A percentile compares a stretch with the other conserved stretches of the same genome.
Conservation (phyloP, 2,888 invertebrate species). For the Carabus problematicus region DNA sequence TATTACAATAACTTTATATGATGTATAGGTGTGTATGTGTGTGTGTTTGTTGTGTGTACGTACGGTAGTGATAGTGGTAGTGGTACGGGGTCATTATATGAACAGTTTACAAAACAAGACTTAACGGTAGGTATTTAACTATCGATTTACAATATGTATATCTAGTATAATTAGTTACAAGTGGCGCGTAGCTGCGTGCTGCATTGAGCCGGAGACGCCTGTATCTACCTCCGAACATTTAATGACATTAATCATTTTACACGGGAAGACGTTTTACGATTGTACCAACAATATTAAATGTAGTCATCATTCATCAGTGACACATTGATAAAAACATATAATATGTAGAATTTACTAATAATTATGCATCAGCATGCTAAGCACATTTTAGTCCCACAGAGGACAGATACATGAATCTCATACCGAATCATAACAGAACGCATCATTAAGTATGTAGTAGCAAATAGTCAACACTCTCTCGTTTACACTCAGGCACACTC, state of each 20-base stretch:
- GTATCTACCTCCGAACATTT: constrained; percentile 30
- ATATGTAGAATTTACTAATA: constrained; percentile 22
- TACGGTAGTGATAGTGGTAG: constrained; percentile 1
- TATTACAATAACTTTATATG: too few relatives aligned
- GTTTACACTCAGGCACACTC: constrained; percentile 36
- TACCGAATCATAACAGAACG: neutral
- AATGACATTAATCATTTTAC: constrained; percentile 48
- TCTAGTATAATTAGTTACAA: constrained; percentile 19
- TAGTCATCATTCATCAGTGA: constrained; percentile 39
- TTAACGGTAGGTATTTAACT: constrained; percentile 16
- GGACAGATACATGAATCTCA: constrained; percentile 22
- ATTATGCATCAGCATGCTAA: constrained; percentile 37
- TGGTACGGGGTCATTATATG: neutral
- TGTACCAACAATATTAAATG: constrained; percentile 50
- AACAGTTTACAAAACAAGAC: constrained; percentile 16
- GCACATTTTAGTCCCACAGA: constrained; percentile 25
- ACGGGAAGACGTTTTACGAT: constrained; percentile 60
- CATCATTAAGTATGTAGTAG: too few relatives aligned
- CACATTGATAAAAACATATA: constrained; percentile 41
- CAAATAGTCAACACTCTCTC: constrained; percentile 2
- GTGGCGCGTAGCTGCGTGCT: constrained; percentile 23
- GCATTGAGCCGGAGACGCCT: constrained; percentile 16
- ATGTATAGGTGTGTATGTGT: neutral
- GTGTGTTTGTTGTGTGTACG: constrained; percentile 4
- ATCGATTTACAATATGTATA: constrained; percentile 12